These are phyloP conservation scores for Bursaphelenchus mucronatus DNA, from an alignment of 1,140 invertebrate species.

Conservation along the genomic window DNA sequence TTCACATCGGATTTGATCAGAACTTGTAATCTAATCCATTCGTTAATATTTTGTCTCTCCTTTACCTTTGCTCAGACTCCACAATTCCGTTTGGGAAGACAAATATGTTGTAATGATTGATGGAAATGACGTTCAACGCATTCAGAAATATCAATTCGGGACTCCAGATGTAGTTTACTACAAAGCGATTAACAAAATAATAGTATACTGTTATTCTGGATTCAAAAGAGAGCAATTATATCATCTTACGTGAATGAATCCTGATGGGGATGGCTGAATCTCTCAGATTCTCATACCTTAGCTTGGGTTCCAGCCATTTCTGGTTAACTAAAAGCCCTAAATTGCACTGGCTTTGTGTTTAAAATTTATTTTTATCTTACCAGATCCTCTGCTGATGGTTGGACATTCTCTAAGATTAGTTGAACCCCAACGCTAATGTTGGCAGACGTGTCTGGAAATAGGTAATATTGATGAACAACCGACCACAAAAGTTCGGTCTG, in stretches of 20 bases:
- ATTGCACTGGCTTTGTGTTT: constrained; percentile 2
- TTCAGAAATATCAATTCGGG: constrained; percentile 11
- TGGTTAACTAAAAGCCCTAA: neutral
- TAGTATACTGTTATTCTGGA: neutral
- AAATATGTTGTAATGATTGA: neutral
- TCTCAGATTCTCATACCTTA: constrained; percentile 9
- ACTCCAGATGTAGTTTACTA: constrained; percentile 11
- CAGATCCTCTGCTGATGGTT: constrained; percentile 11
- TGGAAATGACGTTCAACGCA: constrained; percentile 11
- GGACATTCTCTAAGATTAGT: constrained; percentile 2
- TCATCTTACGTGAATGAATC: constrained; percentile 2
- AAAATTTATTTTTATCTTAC: neutral
- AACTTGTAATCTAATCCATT: constrained; percentile 12
- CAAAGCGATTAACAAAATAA: too few relatives aligned
- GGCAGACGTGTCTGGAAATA: constrained; percentile 1
- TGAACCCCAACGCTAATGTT: constrained; percentile 16
- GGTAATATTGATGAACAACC: neutral
- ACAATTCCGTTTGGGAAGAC: constrained; percentile 17
- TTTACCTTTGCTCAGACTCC: constrained; percentile 14
- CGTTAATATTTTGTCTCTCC: neutral
- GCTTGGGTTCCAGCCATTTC: constrained; percentile 9
- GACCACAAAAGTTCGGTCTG: too few relatives aligned
- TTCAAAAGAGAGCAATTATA: neutral
- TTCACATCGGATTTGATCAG: constrained; percentile 10
- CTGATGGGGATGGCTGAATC: neutral